Conservation (phyloP, 1,140 invertebrate species). For the Nasonia longicornis region DNA sequence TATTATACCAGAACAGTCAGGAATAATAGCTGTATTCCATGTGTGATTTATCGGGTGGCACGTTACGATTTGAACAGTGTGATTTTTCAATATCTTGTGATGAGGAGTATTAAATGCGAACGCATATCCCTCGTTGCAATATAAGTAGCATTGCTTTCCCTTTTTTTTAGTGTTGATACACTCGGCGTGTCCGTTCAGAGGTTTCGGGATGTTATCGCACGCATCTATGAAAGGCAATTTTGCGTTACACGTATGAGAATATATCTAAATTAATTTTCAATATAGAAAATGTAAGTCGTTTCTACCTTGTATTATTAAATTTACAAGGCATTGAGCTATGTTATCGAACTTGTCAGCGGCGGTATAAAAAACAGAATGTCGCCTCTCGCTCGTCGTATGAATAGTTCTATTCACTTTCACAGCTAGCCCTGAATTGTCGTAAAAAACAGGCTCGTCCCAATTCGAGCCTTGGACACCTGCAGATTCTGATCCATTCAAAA, state of each 20-base stretch:
- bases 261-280: constrained; percentile 16
- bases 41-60: constrained; percentile 56
- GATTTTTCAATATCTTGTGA: constrained; percentile 31
- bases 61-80: constrained; percentile 50
- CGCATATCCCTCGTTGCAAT: constrained; percentile 74
- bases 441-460: constrained; percentile 78
- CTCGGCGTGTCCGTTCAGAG: constrained; percentile 71
- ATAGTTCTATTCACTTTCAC: constrained; percentile 61
- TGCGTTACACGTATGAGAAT: not conserved
- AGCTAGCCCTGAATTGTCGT: constrained; percentile 75
- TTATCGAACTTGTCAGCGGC: constrained; percentile 75
- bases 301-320: constrained; percentile 76
- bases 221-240: constrained; percentile 58
- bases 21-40: constrained; percentile 61
- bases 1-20: constrained; percentile 73
- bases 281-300: not conserved
- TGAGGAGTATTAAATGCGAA: constrained; percentile 67
- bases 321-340: constrained; percentile 72
- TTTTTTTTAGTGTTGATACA: constrained; percentile 67
- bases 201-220: constrained; percentile 71
- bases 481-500: constrained; percentile 65
- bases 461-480: constrained; percentile 62
- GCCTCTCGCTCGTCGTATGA: constrained; percentile 70
- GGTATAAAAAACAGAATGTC: constrained; percentile 72
- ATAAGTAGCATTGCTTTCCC: constrained; percentile 71